Base-by-base conservation (phyloP, 2,113 vertebrate genomes). In the Naja naja region DNA sequence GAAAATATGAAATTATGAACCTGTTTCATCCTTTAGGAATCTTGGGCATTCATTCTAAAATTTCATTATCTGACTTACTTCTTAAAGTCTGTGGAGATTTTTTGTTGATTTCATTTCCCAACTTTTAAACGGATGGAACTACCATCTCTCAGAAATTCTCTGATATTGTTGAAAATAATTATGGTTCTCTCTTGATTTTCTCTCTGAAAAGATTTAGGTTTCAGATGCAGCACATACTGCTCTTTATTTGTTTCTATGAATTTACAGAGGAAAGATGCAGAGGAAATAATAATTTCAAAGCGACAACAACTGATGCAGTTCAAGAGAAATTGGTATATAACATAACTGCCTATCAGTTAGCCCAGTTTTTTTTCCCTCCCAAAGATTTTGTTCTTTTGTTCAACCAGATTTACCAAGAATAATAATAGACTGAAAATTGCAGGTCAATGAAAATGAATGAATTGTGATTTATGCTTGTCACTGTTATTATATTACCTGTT, bases 61-160 rank as follows among this genome's bases (percentile, higher is more conserved):
- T 92, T 93, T n/a, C 52, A 52, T 52, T 52, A 22, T 53, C 56
- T 86, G n/a, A 56, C 0, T 94, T 87, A 91, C 89, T 94, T 94
- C 90, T 64, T 22, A 81, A 81, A 22, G 8, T 43, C 74, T 52
- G 5, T 87, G 47, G 47, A 49, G 47, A 52, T 87, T 53, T 87
- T 87, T 49, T 87, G 39, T 54, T 55, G 10, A 54, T 89, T 43
- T 89, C 88, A 74, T n/a, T 92, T 93, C 43, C 4, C 81, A 53
- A n/a, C 58, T 85, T 0, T 0, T 92, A 86, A 89, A 69, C 47
- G 88, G 2, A 60, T 92, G 94, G 95, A 56, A 47, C 87, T 89
- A n/a, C 3, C 4, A 92, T 87, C 43, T 92, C 25, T n/a, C 5
- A 87, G 30, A 74, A 58, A 39, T 55, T 49, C 23, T 39, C n/a